These are phyloP conservation scores for Drosophila borealis DNA, from an alignment of 2,888 invertebrate species.

Conservation along the genomic window DNA sequence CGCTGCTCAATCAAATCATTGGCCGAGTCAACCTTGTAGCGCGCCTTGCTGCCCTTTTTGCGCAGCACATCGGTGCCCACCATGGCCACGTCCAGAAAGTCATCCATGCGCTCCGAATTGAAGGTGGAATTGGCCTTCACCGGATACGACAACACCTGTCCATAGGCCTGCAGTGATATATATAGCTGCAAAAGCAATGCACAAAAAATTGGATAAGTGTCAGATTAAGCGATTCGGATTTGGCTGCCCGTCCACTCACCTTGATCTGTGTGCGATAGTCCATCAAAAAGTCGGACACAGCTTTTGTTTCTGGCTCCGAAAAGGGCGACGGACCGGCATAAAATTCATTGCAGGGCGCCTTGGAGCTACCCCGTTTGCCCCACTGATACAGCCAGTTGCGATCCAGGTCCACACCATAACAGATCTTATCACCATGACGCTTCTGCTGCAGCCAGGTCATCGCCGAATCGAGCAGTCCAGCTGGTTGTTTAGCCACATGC, in stretches of 20 bases:
- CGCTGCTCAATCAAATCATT: constrained; percentile 82
- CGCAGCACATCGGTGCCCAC: constrained; percentile 83
- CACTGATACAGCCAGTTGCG: constrained; percentile 92
- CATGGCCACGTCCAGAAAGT: constrained; percentile 84
- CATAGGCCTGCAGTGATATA: constrained; percentile 89
- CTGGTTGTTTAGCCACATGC: constrained; percentile 77
- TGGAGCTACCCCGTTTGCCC: constrained; percentile 89
- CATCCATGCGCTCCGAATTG: constrained; percentile 81
- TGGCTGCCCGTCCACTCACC: constrained; percentile 79
- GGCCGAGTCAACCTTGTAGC: constrained; percentile 84
- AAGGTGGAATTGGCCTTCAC: constrained; percentile 81
- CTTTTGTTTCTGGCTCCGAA: constrained; percentile 91
- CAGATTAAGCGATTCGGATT: background rate
- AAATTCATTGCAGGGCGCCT: constrained; percentile 90
- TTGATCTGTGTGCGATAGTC: constrained; percentile 88
- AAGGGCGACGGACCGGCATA: constrained; percentile 90
- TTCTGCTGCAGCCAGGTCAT: constrained; percentile 84
- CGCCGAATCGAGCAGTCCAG: constrained; percentile 82
- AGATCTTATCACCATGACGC: constrained; percentile 82
- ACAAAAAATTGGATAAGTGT: background rate
- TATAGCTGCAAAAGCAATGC: constrained; percentile 85
- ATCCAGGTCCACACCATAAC: constrained; percentile 91
- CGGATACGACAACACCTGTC: constrained; percentile 89
- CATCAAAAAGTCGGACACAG: constrained; percentile 87
- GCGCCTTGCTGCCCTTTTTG: constrained; percentile 80